A percentile compares a stretch with the other conserved stretches of the same genome.
phyloP scores from a whole-genome alignment of 2,888 invertebrate species.

The Tortrix viridana region DNA sequence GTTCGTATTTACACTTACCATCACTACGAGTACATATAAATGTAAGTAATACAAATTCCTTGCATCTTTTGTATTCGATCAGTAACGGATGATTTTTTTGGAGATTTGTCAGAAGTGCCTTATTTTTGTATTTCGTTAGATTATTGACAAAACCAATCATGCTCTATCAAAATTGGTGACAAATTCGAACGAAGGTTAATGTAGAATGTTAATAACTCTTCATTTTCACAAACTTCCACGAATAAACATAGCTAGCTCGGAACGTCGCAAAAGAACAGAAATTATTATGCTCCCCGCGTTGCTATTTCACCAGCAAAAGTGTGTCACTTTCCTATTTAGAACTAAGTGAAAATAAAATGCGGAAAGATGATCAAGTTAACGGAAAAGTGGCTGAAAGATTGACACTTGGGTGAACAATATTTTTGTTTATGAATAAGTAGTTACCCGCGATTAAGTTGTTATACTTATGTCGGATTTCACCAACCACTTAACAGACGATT shows the following conservation, averaged over 20 bases:
- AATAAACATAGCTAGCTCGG: constrained; percentile 20
- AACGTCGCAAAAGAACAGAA: constrained; percentile 8
- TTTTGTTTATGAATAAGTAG: too few relatives aligned
- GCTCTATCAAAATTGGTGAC: not conserved
- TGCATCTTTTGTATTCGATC: too few relatives aligned
- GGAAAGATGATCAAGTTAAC: constrained; percentile 14
- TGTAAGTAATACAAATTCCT: too few relatives aligned
- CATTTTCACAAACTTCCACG: constrained; percentile 2
- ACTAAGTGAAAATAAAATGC: constrained; percentile 28
- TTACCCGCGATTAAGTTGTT: too few relatives aligned
- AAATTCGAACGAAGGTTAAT: constrained; percentile 12
- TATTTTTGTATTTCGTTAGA: too few relatives aligned
- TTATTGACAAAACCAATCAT: too few relatives aligned
- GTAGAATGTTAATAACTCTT: constrained; percentile 5
- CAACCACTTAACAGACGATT: too few relatives aligned
- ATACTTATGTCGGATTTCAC: too few relatives aligned
- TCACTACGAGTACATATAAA: too few relatives aligned
- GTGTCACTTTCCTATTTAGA: constrained; percentile 20
- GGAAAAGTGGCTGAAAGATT: not conserved
- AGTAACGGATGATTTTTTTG: too few relatives aligned
- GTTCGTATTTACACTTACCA: too few relatives aligned
- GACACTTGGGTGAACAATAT: constrained; percentile 2
- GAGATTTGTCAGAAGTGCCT: too few relatives aligned
- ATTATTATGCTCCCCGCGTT: constrained; percentile 23
- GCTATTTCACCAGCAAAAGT: constrained; percentile 25